A percentile compares a stretch with the other conserved stretches of the same genome.
Evolutionary conservation across 1,140 invertebrate species (phyloP).

Genomic region (Diorhabda elongata): DNA sequence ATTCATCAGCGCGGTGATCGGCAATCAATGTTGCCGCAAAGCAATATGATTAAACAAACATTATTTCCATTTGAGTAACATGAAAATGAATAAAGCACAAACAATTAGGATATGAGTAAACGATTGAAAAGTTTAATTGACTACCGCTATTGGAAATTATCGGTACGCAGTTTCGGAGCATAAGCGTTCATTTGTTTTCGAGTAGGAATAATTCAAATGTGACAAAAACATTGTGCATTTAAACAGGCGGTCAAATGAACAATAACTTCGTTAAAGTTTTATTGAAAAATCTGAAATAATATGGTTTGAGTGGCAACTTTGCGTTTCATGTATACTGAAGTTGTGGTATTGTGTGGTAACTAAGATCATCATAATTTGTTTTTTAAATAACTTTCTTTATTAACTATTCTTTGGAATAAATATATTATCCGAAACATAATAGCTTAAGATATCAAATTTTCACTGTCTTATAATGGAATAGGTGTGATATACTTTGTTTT

Average conservation of each 20-base stretch:
- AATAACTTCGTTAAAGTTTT: neutral
- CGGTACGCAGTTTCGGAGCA: constrained; percentile 6
- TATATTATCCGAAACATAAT: too few relatives aligned
- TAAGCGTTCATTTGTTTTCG: constrained; percentile 15
- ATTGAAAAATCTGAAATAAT: too few relatives aligned
- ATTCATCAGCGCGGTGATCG: too few relatives aligned
- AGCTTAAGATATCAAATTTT: too few relatives aligned
- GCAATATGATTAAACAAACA: constrained; percentile 13
- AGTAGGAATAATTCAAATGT: constrained; percentile 12
- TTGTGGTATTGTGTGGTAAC: too few relatives aligned
- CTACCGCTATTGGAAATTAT: constrained; percentile 16
- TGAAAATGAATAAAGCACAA: constrained; percentile 15
- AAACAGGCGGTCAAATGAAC: neutral
- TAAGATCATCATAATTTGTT: too few relatives aligned
- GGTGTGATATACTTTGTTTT: too few relatives aligned
- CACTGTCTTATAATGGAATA: too few relatives aligned
- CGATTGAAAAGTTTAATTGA: constrained; percentile 19
- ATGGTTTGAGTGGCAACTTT: too few relatives aligned
- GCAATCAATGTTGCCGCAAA: constrained; percentile 7
- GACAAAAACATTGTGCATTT: constrained; percentile 15
- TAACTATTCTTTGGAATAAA: too few relatives aligned
- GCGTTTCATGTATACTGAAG: too few relatives aligned
- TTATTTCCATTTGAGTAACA: constrained; percentile 14
- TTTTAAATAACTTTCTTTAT: too few relatives aligned
- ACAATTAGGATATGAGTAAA: constrained; percentile 15